A percentile compares a stretch with the other conserved stretches of the same genome.
These are phyloP conservation scores for Pseudonaja textilis DNA, from an alignment of 2,113 vertebrate genomes.

Conservation along the genomic window DNA sequence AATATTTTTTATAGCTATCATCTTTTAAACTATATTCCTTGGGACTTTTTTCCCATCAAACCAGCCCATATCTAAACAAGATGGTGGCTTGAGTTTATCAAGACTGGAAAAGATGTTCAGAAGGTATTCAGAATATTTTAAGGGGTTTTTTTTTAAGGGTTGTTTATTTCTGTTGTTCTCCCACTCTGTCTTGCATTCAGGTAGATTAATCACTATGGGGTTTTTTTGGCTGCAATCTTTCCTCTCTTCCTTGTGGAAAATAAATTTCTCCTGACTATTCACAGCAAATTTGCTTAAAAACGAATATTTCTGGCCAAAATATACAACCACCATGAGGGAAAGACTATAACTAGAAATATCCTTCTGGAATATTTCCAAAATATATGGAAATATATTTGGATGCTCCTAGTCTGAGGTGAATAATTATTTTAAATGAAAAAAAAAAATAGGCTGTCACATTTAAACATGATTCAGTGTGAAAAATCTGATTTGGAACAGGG, in stretches of 20 bases:
- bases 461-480: constrained; percentile 17
- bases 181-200: constrained; percentile 5
- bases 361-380: not conserved
- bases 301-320: not conserved
- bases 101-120: not conserved
- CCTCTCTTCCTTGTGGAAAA: not conserved
- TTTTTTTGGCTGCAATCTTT: constrained; percentile 27
- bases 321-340: not conserved
- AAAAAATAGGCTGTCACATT: not conserved
- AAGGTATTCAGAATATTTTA: constrained; percentile 22
- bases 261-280: constrained; percentile 7
- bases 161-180: not conserved
- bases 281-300: constrained; percentile 14
- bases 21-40: not conserved
- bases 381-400: not conserved
- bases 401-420: not conserved
- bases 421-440: constrained; percentile 33
- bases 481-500: constrained; percentile 10
- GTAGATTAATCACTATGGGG: not conserved
- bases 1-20: not conserved
- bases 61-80: not conserved
- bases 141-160: not conserved
- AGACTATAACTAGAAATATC: not conserved
- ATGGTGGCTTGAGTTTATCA: constrained; percentile 14
- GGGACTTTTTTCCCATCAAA: not conserved